Base-by-base conservation (phyloP, 2,888 invertebrate genomes). In the Pandemis corylana region DNA sequence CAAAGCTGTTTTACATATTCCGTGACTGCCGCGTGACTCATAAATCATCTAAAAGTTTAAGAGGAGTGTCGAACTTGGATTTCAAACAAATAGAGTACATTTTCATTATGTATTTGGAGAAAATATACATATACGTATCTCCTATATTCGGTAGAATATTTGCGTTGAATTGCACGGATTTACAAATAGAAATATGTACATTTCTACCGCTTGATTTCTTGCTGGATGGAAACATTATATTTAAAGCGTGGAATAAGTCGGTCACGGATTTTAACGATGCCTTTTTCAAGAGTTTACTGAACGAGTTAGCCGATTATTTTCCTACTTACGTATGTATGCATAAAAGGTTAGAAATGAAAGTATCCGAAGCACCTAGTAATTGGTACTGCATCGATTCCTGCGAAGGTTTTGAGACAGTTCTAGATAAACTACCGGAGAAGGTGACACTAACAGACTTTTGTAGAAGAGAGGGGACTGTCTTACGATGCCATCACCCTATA, bases 301-400 rank as follows among this genome's bases (percentile, higher is more conserved):
- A 76, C 1, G 86, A 85, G 46, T 72, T 87, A 20, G 83, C 81
- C 71, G 81, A 87, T 73, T 87, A 82, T 71, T 85, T 87, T 13
- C 87, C 87, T 0, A 82, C 85, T 5, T 87, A 82, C 71, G 71
- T 85, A 28, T 87, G 87, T 36, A 82, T 86, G 85, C 84, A 84
- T 41, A 78, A 67, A 28, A 77, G 78, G 20, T 67, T 76, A 1
- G 79, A 78, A 69, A 83, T 85, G 81, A 81, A 80, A 59, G 72
- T 87, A 36, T 78, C 77, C 0, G 79, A 83, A 20, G 76, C 84
- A 2, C 76, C 80, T 0, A 86, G 80, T 49, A 79, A 77, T 46
- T 87, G 87, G 87, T 85, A 79, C 56, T 86, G 86, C 62, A 82
- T 87, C 42, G 87, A 87, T 73, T 78, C 81, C 6, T 85, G 86